phyloP scores from a whole-genome alignment of 2,888 invertebrate genomes.

The Adela reaumurella region DNA sequence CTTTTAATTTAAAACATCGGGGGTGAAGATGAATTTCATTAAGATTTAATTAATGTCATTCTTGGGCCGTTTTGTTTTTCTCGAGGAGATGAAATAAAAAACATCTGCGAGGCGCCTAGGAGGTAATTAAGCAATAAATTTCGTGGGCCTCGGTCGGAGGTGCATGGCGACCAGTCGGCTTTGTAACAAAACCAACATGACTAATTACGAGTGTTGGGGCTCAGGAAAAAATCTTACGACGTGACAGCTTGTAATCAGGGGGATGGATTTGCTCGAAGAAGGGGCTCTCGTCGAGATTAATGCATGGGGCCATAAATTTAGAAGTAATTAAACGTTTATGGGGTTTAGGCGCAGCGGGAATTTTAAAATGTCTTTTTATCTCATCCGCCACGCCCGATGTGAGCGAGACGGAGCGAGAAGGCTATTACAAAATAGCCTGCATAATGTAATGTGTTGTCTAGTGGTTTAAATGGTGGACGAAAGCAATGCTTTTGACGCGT shows the following conservation, averaged over 20 bases:
- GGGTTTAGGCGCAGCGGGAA: conserved; percentile 12
- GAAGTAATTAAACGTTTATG: conserved; percentile 45
- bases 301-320: conserved; percentile 42
- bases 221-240: conserved; percentile 50
- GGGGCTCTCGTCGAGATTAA: conserved; percentile 32
- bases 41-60: conserved; percentile 59
- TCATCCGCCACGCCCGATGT: background rate
- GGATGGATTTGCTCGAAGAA: conserved; percentile 35
- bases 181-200: conserved; percentile 29
- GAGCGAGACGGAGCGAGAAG: no score
- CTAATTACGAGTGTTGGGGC: conserved; percentile 48
- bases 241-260: conserved; percentile 55
- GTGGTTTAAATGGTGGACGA: no score
- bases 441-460: no score
- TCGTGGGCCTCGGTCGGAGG: conserved; percentile 47
- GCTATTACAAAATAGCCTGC: no score
- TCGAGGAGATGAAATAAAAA: conserved; percentile 42
- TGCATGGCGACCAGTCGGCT: conserved; percentile 29
- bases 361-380: background rate
- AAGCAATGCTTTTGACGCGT: no score
- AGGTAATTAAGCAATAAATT: conserved; percentile 60
- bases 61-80: conserved; percentile 54
- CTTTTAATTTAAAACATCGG: conserved; percentile 50
- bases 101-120: conserved; percentile 35
- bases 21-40: conserved; percentile 58